Evolutionary conservation across 2,797 vertebrate species (phyloP).

Genomic region (Staurois parvus): DNA sequence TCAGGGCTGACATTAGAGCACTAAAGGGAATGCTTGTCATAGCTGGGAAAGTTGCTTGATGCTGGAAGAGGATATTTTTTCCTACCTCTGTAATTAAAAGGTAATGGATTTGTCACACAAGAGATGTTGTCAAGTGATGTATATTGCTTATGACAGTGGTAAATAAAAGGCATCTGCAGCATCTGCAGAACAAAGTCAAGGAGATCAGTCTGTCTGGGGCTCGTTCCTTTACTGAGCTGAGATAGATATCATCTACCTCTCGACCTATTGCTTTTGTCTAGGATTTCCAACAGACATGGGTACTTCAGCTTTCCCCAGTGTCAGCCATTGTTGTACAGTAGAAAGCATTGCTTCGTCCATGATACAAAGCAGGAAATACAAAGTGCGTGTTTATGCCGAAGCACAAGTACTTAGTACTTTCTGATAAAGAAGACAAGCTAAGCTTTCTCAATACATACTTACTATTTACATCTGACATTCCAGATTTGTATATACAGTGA

Average conservation of each 20-base stretch:
- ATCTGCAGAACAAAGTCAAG: slow-evolving; percentile 47
- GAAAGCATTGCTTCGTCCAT: neutral
- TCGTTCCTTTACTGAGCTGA: neutral
- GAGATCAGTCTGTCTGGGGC: slow-evolving; percentile 4
- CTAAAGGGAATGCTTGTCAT: slow-evolving; percentile 50
- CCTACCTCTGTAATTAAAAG: slow-evolving; percentile 58
- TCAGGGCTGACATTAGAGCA: slow-evolving; percentile 40
- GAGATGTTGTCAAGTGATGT: slow-evolving; percentile 53
- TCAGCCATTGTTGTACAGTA: neutral
- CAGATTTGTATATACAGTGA: too few species aligned
- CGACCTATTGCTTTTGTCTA: slow-evolving; percentile 19
- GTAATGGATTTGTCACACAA: slow-evolving; percentile 62
- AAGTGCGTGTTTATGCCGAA: neutral
- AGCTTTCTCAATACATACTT: neutral
- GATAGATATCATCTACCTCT: neutral
- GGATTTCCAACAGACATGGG: neutral
- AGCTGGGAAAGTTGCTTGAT: slow-evolving; percentile 49
- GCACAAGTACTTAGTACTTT: neutral
- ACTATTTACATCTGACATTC: neutral
- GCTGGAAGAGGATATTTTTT: slow-evolving; percentile 24
- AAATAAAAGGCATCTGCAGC: slow-evolving; percentile 50
- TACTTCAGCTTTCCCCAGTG: slow-evolving; percentile 3
- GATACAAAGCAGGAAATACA: neutral
- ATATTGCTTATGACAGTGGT: slow-evolving; percentile 57
- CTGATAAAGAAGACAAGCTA: neutral